Conservation (phyloP, 2,888 invertebrate genomes). For the Salticus scenicus region DNA sequence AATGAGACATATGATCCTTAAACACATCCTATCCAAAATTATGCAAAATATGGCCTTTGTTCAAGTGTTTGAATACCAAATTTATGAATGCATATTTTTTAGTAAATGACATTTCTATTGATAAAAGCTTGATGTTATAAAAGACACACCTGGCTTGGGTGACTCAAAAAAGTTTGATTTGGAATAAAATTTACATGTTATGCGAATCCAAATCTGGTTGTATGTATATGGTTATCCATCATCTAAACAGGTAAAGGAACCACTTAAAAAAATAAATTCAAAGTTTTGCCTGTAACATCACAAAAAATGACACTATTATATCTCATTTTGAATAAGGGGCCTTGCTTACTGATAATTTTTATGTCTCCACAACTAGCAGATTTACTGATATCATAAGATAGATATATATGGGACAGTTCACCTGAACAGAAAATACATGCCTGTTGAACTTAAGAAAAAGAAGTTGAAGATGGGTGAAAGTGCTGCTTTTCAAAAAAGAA, state of each 20-base stretch:
- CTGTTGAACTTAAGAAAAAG: slow-evolving; percentile 25
- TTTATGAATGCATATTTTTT: no score
- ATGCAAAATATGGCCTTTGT: not conserved
- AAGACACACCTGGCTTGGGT: not conserved
- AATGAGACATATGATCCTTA: not conserved
- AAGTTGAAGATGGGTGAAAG: slow-evolving; percentile 57
- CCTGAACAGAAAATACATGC: slow-evolving; percentile 56
- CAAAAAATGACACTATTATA: slow-evolving; percentile 23
- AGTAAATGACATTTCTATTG: not conserved
- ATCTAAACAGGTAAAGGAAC: slow-evolving; percentile 36
- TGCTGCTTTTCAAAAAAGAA: slow-evolving; percentile 30
- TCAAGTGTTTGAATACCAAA: no score
- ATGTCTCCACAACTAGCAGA: slow-evolving; percentile 36
- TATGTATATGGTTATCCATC: slow-evolving; percentile 28
- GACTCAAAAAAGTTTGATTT: no score
- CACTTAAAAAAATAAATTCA: slow-evolving; percentile 22
- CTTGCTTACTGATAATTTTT: slow-evolving; percentile 67
- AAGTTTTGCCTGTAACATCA: not conserved
- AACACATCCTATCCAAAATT: not conserved
- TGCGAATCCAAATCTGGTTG: slow-evolving; percentile 52
- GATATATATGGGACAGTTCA: slow-evolving; percentile 69
- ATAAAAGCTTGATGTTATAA: not conserved
- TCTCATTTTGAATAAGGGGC: slow-evolving; percentile 38
- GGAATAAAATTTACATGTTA: slow-evolving; percentile 52
- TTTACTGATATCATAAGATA: slow-evolving; percentile 33